Conservation (phyloP, 1,140 invertebrate genomes). For the Drosophila orosa region DNA sequence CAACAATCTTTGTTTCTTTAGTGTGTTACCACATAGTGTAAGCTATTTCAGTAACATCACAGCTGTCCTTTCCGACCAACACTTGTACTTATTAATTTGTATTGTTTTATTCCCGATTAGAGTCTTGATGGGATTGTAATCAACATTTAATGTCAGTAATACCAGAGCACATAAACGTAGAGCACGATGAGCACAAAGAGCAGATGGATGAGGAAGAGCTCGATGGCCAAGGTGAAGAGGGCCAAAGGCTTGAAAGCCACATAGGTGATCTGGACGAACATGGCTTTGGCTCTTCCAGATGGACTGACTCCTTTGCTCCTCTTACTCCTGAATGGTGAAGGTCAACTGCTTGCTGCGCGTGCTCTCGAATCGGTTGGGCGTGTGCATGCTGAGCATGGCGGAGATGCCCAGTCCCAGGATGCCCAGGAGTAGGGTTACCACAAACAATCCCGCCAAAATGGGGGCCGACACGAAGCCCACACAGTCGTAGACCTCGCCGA, state of each 20-base stretch:
- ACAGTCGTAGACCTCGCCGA: slow-evolving; percentile 93
- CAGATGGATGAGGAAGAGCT: slow-evolving; percentile 76
- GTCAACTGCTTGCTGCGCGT: slow-evolving; percentile 97
- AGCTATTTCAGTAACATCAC: not conserved
- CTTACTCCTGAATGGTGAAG: slow-evolving; percentile 90
- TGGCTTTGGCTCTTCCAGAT: slow-evolving; percentile 9
- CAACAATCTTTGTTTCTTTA: not conserved
- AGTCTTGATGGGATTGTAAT: not conserved
- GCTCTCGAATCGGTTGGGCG: slow-evolving; percentile 99
- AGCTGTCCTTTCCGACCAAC: not conserved
- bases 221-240: slow-evolving; percentile 71
- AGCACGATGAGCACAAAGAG: slow-evolving; percentile 74
- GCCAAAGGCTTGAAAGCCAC: slow-evolving; percentile 67
- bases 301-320: not conserved
- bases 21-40: not conserved
- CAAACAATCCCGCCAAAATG: slow-evolving; percentile 96
- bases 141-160: slow-evolving; percentile 32
- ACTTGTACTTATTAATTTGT: not conserved
- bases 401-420: slow-evolving; percentile 93
- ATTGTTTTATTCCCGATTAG: not conserved
- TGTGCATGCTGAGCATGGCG: slow-evolving; percentile 97
- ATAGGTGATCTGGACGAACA: slow-evolving; percentile 72
- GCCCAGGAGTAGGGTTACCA: slow-evolving; percentile 89
- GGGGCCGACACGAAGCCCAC: slow-evolving; percentile 94
- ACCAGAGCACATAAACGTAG: slow-evolving; percentile 77